Percentiles rank a stretch among this genome's conserved stretches.
Evolutionary conservation across 2,113 vertebrate species (phyloP).

Genomic region (Theristicus caerulescens): DNA sequence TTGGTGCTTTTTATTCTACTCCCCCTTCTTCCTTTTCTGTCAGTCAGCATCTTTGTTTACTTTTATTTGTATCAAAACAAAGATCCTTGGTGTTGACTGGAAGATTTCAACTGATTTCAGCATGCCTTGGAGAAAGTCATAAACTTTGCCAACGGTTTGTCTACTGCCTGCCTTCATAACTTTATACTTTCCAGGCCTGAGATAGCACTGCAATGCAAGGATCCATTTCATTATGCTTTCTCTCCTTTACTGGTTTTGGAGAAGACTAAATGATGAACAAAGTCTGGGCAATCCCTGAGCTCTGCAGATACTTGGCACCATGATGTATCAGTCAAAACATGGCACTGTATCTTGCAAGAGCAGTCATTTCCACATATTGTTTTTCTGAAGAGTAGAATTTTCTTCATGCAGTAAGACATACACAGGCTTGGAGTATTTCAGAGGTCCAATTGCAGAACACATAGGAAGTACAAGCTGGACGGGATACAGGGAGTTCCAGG

Average conservation of each 20-base stretch:
- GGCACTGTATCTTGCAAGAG: neutral
- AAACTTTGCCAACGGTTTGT: neutral
- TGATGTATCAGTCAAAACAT: neutral
- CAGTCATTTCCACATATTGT: neutral
- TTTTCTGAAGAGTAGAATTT: slow-evolving; percentile 35
- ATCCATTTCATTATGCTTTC: neutral
- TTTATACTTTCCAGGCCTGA: neutral
- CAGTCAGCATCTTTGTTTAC: neutral
- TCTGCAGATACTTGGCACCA: neutral
- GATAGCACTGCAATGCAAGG: neutral
- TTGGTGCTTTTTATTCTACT: neutral
- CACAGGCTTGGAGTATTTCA: neutral
- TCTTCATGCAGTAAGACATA: slow-evolving; percentile 15
- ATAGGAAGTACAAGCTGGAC: neutral
- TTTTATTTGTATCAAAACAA: neutral
- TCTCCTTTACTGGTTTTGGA: neutral
- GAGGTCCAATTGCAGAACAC: neutral
- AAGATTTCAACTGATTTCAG: neutral
- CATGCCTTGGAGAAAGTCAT: neutral
- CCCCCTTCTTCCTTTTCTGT: neutral
- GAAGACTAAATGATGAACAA: neutral
- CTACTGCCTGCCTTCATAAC: neutral
- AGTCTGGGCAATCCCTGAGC: neutral
- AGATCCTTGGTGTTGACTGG: neutral
- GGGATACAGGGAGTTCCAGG: neutral